These are phyloP conservation scores for Drosophila diplacantha DNA, from an alignment of 2,888 invertebrate species.

Conservation along the genomic window DNA sequence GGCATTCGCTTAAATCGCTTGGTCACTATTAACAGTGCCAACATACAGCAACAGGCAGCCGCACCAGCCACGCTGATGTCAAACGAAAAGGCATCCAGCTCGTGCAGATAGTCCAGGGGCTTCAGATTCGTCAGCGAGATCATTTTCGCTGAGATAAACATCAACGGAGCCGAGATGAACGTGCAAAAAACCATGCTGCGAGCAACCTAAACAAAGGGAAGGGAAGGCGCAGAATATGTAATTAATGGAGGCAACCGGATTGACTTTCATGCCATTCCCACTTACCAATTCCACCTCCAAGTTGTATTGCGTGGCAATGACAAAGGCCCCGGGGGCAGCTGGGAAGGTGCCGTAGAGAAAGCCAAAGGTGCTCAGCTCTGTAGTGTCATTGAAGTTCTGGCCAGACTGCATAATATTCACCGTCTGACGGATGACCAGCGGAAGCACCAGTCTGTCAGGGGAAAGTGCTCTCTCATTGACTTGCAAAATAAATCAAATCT, in stretches of 20 bases:
- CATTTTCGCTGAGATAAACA: conserved; percentile 97
- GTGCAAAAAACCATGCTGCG: conserved; percentile 97
- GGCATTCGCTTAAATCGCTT: conserved; percentile 88
- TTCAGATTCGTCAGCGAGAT: conserved; percentile 86
- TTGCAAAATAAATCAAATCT: neutral
- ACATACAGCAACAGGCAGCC: conserved; percentile 87
- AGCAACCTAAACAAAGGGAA: conserved; percentile 83
- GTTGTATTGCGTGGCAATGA: conserved; percentile 92
- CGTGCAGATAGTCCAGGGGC: conserved; percentile 85
- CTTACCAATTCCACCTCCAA: conserved; percentile 90
- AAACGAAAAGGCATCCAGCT: conserved; percentile 88
- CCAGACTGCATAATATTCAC: conserved; percentile 87
- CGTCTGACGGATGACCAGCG: conserved; percentile 91
- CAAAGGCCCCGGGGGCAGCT: conserved; percentile 96
- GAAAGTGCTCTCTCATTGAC: neutral
- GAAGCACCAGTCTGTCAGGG: conserved; percentile 84
- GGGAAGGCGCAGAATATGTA: neutral
- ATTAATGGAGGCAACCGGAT: conserved; percentile 1
- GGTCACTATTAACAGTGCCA: conserved; percentile 85
- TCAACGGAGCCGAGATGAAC: conserved; percentile 94
- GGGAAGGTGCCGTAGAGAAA: conserved; percentile 98
- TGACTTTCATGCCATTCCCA: neutral
- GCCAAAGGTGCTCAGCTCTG: conserved; percentile 92
- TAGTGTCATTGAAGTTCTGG: conserved; percentile 84
- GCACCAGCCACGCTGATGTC: conserved; percentile 90